These are phyloP conservation scores for Geopemphigus sp. DNA, from an alignment of 1,140 invertebrate genomes.

Conservation along the genomic window DNA sequence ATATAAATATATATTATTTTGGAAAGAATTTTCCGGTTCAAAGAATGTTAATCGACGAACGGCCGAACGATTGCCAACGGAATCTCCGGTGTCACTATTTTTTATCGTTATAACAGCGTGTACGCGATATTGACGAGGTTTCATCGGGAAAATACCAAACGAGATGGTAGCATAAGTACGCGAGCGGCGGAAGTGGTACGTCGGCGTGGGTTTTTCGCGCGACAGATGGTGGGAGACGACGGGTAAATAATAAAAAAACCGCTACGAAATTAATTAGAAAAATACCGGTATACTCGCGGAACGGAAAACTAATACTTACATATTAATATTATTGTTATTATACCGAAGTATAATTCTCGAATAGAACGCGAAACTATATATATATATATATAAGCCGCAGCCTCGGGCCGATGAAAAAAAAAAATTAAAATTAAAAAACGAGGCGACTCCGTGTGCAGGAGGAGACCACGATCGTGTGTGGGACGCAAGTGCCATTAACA, in stretches of 20 bases:
- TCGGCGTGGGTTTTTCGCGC: no score
- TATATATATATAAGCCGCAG: neutral
- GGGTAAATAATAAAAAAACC: neutral
- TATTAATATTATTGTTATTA: neutral
- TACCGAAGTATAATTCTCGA: neutral
- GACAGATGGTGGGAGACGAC: neutral
- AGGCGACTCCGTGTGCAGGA: conserved; percentile 18
- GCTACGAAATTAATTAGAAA: conserved; percentile 17
- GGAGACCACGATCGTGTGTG: neutral
- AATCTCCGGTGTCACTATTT: no score
- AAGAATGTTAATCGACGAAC: no score
- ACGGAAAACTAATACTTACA: neutral
- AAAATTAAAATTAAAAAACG: neutral
- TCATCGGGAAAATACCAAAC: neutral
- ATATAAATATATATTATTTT: no score
- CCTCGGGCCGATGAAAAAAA: conserved; percentile 14
- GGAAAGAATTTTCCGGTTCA: no score
- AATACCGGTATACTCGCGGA: neutral
- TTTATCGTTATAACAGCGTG: neutral
- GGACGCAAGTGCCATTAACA: conserved; percentile 30
- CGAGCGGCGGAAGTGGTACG: neutral
- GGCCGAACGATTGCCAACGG: no score
- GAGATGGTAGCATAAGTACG: neutral
- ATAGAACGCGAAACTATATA: conserved; percentile 7
- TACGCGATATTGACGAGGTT: neutral